Conservation (phyloP, 2,888 invertebrate genomes). For the Rhagonycha fulva region DNA sequence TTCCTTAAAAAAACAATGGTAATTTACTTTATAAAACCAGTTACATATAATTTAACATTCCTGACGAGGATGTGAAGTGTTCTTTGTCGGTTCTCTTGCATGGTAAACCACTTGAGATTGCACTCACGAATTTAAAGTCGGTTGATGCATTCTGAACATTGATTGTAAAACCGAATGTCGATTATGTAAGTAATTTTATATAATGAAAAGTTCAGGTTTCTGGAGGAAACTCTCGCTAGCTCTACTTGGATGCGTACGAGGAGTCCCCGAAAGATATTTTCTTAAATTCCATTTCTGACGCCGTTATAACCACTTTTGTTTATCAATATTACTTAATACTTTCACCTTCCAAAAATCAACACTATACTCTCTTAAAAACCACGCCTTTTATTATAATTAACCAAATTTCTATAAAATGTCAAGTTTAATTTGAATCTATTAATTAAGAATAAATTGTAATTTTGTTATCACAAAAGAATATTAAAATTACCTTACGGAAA, state of each 20-base stretch:
- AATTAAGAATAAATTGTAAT: background rate
- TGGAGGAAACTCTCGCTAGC: too few relatives aligned
- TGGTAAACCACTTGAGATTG: background rate
- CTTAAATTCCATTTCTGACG: background rate
- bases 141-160: background rate
- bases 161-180: background rate
- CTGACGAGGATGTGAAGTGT: background rate
- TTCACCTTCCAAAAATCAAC: background rate
- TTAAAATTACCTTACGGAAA: background rate
- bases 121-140: background rate
- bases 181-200: background rate
- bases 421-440: background rate
- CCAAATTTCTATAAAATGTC: background rate
- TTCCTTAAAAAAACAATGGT: background rate
- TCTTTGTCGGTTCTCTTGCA: background rate
- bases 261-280: background rate
- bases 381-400: background rate
- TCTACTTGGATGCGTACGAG: too few relatives aligned
- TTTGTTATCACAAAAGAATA: background rate
- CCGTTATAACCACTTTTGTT: background rate
- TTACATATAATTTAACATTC: background rate
- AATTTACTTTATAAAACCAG: background rate
- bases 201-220: background rate
- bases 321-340: slow-evolving; percentile 4
- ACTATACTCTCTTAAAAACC: background rate